Evolutionary conservation across 2,113 vertebrate species (phyloP).

Genomic region (Excalfactoria chinensis): DNA sequence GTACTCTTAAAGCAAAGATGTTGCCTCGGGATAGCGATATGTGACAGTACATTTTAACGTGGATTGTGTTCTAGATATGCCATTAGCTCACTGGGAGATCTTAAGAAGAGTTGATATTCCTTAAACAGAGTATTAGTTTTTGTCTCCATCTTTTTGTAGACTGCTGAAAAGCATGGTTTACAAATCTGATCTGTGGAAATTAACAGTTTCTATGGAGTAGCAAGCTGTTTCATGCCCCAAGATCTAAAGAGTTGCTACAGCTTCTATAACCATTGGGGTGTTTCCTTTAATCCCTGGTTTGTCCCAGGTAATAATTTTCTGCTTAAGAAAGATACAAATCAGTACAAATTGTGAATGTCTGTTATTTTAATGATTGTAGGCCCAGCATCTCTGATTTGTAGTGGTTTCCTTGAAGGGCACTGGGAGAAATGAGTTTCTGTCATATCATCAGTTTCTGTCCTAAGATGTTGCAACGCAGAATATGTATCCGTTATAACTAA

Average conservation of each 20-base stretch:
- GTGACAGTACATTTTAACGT: background rate
- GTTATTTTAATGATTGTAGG: background rate
- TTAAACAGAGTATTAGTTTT: background rate
- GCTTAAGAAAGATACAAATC: background rate
- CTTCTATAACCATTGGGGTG: background rate
- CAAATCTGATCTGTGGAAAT: background rate
- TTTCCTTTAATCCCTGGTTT: background rate
- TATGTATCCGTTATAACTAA: background rate
- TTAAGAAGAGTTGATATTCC: background rate
- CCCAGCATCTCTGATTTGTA: background rate
- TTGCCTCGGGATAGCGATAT: background rate
- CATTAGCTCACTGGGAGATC: background rate
- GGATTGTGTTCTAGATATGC: background rate
- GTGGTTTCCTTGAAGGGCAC: background rate
- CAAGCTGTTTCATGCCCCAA: background rate
- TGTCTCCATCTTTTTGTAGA: background rate
- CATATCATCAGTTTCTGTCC: background rate
- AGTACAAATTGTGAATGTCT: background rate
- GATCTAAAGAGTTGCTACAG: background rate
- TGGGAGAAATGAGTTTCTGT: background rate
- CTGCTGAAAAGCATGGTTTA: background rate
- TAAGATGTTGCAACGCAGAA: background rate
- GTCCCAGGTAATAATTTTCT: background rate
- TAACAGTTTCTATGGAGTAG: background rate
- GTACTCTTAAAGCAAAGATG: background rate